A percentile compares a stretch with the other conserved stretches of the same genome.
Conservation (phyloP, 2,888 invertebrate species). For the Machimus atricapillus region DNA sequence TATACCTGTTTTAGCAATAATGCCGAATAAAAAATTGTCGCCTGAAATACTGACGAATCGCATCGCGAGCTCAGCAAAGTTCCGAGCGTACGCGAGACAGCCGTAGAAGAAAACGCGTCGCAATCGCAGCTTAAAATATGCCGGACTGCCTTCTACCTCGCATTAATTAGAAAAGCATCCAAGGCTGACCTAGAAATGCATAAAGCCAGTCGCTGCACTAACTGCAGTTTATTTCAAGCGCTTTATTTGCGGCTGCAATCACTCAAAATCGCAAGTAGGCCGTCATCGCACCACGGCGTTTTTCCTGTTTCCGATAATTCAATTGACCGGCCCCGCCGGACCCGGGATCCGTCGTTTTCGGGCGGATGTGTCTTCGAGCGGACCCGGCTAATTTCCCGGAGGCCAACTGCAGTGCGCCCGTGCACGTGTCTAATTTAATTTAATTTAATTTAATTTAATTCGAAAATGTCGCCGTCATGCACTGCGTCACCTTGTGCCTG, state of each 20-base stretch:
- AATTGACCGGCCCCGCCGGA: background rate
- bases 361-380: background rate
- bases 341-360: background rate
- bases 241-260: background rate
- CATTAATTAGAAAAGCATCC: conserved; percentile 15
- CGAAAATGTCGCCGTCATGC: background rate
- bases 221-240: conserved; percentile 8
- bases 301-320: background rate
- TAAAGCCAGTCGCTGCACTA: background rate
- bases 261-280: background rate
- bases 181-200: conserved; percentile 23
- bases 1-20: background rate
- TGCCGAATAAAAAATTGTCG: background rate
- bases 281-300: background rate
- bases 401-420: background rate
- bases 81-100: background rate
- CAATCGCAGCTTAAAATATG: background rate
- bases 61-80: background rate
- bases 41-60: background rate
- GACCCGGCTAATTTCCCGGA: background rate
- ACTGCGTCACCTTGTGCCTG: background rate
- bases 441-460: background rate
- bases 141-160: background rate
- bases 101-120: background rate
- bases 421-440: background rate